phyloP scores from a whole-genome alignment of 2,888 invertebrate genomes.

The Dynastes tityus region DNA sequence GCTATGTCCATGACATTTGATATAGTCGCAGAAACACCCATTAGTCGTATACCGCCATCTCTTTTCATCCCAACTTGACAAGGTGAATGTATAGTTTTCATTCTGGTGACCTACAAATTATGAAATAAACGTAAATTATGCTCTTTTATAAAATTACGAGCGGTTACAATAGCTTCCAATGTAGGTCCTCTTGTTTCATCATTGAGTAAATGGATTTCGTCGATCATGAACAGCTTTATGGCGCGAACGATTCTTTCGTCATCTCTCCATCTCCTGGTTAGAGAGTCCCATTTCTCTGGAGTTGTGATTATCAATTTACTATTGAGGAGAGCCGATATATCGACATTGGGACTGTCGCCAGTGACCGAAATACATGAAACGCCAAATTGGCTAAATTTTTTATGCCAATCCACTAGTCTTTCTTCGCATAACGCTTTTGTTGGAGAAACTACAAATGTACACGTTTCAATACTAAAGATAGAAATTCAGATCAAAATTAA shows the following conservation, averaged over 20 bases:
- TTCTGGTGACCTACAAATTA: slow-evolving; percentile 72
- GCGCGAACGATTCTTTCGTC: slow-evolving; percentile 76
- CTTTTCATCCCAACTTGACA: slow-evolving; percentile 13
- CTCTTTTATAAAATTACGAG: neutral
- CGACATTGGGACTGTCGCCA: slow-evolving; percentile 81
- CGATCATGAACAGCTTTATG: slow-evolving; percentile 81
- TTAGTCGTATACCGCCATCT: slow-evolving; percentile 72
- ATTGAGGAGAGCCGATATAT: slow-evolving; percentile 69
- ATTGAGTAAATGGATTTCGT: slow-evolving; percentile 85
- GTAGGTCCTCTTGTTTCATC: slow-evolving; percentile 83
- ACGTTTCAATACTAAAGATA: too few species aligned
- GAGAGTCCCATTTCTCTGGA: slow-evolving; percentile 89
- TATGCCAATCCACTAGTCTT: slow-evolving; percentile 80
- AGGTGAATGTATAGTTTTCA: slow-evolving; percentile 79
- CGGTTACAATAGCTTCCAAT: slow-evolving; percentile 82
- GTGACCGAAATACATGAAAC: slow-evolving; percentile 81
- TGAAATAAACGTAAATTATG: neutral
- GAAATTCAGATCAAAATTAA: too few species aligned
- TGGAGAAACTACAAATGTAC: slow-evolving; percentile 78
- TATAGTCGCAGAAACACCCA: slow-evolving; percentile 86
- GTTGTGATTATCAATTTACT: slow-evolving; percentile 83
- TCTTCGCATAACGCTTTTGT: slow-evolving; percentile 86
- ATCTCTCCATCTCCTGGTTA: slow-evolving; percentile 84
- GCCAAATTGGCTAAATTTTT: slow-evolving; percentile 78
- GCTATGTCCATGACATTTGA: slow-evolving; percentile 85